Conservation (phyloP, 2,888 invertebrate species). For the Ectemnius cavifrons region DNA sequence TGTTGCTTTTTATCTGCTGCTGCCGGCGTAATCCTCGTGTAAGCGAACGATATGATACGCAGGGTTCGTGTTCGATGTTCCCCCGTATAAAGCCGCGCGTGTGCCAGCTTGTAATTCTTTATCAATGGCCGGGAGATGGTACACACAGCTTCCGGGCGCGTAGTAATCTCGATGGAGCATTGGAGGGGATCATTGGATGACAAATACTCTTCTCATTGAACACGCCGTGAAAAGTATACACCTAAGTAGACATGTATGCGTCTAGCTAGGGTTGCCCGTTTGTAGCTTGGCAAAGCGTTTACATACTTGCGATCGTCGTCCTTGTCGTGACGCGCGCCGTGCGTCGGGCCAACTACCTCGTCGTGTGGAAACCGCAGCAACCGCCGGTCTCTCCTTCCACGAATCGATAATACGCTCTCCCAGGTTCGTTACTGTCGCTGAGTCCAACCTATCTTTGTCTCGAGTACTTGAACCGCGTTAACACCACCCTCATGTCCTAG, state of each 20-base stretch:
- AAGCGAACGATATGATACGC: not conserved
- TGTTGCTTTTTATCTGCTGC: not conserved
- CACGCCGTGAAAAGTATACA: no score
- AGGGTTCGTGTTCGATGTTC: not conserved
- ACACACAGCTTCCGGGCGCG: constrained; percentile 17
- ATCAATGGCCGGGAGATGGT: not conserved
- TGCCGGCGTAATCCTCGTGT: not conserved
- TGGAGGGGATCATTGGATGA: no score
- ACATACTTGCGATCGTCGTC: not conserved
- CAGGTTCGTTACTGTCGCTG: constrained; percentile 21
- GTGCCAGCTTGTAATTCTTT: constrained; percentile 10
- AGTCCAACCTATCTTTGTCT: constrained; percentile 18
- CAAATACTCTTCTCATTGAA: no score
- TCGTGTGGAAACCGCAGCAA: constrained; percentile 46
- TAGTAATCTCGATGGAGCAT: not conserved
- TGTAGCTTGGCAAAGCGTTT: no score
- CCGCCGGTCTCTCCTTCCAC: constrained; percentile 42
- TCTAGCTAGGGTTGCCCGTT: no score
- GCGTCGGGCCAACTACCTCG: constrained; percentile 17
- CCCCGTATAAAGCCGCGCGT: not conserved
- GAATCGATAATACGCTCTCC: constrained; percentile 52
- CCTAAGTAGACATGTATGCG: no score
- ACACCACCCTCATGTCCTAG: constrained; percentile 10
- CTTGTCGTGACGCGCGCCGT: not conserved
- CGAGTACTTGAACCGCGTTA: constrained; percentile 10